Evolutionary conservation across 2,113 vertebrate species (phyloP), one percentile per base, ranked within the genome.

Genomic region (Thymallus thymallus): DNA sequence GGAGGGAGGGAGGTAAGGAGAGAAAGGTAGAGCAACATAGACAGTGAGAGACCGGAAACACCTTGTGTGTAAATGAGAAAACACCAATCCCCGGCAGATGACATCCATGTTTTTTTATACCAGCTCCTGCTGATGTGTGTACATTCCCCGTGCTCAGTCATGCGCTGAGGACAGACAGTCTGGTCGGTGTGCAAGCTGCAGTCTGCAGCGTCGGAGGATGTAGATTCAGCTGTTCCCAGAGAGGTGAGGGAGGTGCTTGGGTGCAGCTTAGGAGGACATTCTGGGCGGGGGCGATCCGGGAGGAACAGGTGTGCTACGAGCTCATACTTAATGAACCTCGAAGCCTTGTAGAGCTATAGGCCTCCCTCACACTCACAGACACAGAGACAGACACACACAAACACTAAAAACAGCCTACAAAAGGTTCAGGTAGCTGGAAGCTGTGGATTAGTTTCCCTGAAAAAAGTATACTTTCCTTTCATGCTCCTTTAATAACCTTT

Each of bases 401-500:
- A 16, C 46, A 51, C 14, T 51, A 51, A 16, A 16, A 56, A 77
- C 23, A 29, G 22, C 23, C 23, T 58, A 14, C 51, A 35, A 70
- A 62, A 63, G n/a, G 26, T 63, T 46, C 35, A 41, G 9, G 35
- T 41, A 41, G 35, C 35, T 41, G 10, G 35, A 41, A 41, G 35
- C 35, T 41, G 35, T 41, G 35, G 35, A 41, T 41, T 3, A 41
- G 35, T 10, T 41, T 56, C 29, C 58, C 64, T 70, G 2, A 3
- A 9, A 41, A 41, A 41, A 41, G 35, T 41, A 23, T 72, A 14
- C 23, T 55, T 55, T 55, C 56, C 51, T 71, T 66, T 77, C 68
- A 20, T 79, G 77, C 73, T 71, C 71, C 63, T 73, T 68, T 80
- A 61, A 65, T 56, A 78, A 76, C 75, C 69, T 80, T 76, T 56